Percentiles rank a stretch among this genome's conserved stretches.
These are phyloP conservation scores for Montifringilla adamsi DNA, from an alignment of 2,113 vertebrate genomes.

Conservation along the genomic window DNA sequence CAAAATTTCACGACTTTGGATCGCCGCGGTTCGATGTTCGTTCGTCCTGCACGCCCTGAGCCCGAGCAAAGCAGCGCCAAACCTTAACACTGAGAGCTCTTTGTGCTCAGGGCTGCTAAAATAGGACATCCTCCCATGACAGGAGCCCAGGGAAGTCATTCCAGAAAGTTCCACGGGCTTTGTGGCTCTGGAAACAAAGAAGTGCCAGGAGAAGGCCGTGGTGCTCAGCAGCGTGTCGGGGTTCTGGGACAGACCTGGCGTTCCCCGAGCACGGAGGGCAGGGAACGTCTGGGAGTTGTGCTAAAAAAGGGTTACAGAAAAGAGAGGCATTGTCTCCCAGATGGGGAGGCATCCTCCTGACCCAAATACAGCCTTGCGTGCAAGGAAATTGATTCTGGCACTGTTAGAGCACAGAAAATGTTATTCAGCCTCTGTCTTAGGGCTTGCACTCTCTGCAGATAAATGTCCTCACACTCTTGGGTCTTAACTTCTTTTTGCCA, in stretches of 20 bases:
- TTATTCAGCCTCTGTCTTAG: background rate
- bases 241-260: background rate
- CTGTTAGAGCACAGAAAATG: background rate
- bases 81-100: background rate
- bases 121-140: background rate
- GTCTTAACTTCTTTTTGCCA: background rate
- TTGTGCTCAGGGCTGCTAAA: background rate
- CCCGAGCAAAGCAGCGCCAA: background rate
- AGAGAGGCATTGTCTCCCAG: background rate
- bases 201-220: background rate
- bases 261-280: background rate
- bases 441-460: background rate
- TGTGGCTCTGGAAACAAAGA: background rate
- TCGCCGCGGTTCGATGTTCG: accelerated
- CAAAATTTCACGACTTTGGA: accelerated
- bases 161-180: background rate
- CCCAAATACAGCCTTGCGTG: background rate
- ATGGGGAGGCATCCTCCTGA: background rate
- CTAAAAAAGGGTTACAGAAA: background rate
- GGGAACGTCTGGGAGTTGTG: background rate
- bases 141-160: background rate
- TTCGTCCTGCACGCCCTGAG: background rate
- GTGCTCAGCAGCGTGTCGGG: background rate
- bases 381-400: background rate
- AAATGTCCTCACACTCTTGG: background rate